These are phyloP conservation scores for Toxotes chatareus DNA, from an alignment of 2,113 vertebrate species.

Conservation along the genomic window DNA sequence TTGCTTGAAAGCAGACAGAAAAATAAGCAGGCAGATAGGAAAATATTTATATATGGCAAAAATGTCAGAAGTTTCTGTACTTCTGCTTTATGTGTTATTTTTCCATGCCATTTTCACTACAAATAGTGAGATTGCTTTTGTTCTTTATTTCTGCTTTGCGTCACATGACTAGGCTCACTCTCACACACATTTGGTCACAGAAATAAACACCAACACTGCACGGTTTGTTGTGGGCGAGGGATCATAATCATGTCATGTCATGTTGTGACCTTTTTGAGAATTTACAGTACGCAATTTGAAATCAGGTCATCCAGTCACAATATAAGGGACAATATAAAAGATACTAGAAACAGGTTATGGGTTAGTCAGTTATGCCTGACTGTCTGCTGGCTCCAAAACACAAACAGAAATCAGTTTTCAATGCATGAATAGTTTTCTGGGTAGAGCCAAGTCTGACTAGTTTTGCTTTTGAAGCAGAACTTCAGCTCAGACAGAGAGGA, in stretches of 20 bases:
- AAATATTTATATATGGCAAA: conserved; percentile 24
- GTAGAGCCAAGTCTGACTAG: conserved; percentile 17
- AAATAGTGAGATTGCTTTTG: conserved; percentile 37
- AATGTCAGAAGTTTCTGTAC: conserved; percentile 50
- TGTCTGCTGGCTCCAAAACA: background rate
- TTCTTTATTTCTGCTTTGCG: conserved; percentile 29
- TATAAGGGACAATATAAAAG: background rate
- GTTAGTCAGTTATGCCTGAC: background rate
- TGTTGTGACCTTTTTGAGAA: background rate
- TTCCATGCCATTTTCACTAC: conserved; percentile 28
- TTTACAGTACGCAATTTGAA: background rate
- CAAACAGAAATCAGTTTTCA: conserved; percentile 8
- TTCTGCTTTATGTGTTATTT: conserved; percentile 50
- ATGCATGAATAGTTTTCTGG: conserved; percentile 17
- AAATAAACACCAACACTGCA: background rate
- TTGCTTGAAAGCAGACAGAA: conserved; percentile 8
- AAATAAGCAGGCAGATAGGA: conserved; percentile 7
- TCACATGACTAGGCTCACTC: conserved; percentile 31
- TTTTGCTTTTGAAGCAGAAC: conserved; percentile 47
- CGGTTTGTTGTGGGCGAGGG: background rate
- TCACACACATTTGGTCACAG: background rate
- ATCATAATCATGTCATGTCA: background rate
- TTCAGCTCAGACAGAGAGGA: conserved; percentile 70
- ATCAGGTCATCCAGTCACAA: background rate
- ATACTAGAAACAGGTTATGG: background rate